Percentiles rank a stretch among this genome's conserved stretches.
phyloP scores from a whole-genome alignment of 2,888 invertebrate genomes.

The Polydrusus tereticollis region DNA sequence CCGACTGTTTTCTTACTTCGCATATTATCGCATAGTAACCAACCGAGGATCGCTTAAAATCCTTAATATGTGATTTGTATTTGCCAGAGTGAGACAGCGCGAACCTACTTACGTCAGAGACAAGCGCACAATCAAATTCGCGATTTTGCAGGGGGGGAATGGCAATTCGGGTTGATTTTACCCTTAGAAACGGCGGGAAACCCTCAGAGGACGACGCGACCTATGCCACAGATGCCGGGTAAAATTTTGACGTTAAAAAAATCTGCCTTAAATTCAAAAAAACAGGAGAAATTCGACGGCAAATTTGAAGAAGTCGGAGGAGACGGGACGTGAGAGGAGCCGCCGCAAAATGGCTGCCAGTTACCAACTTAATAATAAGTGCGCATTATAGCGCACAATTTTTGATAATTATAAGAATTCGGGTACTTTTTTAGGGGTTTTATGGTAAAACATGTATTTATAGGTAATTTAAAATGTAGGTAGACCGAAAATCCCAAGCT shows the following conservation, averaged over 20 bases:
- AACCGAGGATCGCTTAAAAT: slow-evolving; percentile 57
- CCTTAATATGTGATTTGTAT: slow-evolving; percentile 50
- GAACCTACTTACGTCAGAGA: slow-evolving; percentile 56
- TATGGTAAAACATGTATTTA: slow-evolving; percentile 10
- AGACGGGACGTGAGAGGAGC: slow-evolving; percentile 58
- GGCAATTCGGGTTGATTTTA: slow-evolving; percentile 52
- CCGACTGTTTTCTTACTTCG: slow-evolving; percentile 55
- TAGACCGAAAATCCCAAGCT: background rate
- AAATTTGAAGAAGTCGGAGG: slow-evolving; percentile 62
- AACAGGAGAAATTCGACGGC: slow-evolving; percentile 54
- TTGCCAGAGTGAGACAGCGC: slow-evolving; percentile 54
- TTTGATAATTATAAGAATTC: slow-evolving; percentile 45
- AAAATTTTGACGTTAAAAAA: slow-evolving; percentile 56
- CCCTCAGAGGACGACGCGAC: slow-evolving; percentile 37
- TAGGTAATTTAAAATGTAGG: background rate
- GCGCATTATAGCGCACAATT: slow-evolving; percentile 53
- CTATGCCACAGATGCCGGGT: slow-evolving; percentile 35
- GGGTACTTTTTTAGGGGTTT: slow-evolving; percentile 19
- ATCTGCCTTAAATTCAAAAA: slow-evolving; percentile 53
- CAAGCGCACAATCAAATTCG: slow-evolving; percentile 55
- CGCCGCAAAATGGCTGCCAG: slow-evolving; percentile 65
- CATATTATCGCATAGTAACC: slow-evolving; percentile 60
- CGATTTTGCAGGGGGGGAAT: slow-evolving; percentile 52
- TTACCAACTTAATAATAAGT: slow-evolving; percentile 56
- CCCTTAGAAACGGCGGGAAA: slow-evolving; percentile 45